phyloP scores from a whole-genome alignment of 2,888 invertebrate genomes.

The Antheraea assamensis region DNA sequence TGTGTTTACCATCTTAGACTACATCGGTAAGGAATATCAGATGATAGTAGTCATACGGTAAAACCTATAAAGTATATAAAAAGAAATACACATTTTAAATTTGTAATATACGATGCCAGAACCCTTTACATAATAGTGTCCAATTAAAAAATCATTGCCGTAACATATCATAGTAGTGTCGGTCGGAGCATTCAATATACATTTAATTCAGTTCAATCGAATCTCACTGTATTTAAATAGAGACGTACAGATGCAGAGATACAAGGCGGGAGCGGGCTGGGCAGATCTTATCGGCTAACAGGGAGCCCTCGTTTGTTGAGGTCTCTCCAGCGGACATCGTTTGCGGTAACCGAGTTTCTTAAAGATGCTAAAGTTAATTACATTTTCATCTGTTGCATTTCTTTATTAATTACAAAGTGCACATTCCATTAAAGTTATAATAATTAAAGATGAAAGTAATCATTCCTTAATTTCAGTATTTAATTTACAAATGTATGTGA shows the following conservation, averaged over 20 bases:
- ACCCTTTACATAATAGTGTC: background rate
- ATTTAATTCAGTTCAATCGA: conserved; percentile 50
- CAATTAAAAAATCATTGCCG: background rate
- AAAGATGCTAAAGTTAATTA: conserved; percentile 21
- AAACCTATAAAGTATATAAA: no score
- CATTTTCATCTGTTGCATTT: conserved; percentile 30
- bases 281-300: conserved; percentile 57
- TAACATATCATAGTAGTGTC: background rate
- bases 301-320: conserved; percentile 44
- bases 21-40: no score
- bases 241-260: conserved; percentile 73
- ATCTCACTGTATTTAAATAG: conserved; percentile 67
- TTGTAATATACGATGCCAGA: no score
- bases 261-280: conserved; percentile 52
- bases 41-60: no score
- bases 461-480: no score
- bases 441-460: background rate
- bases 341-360: conserved; percentile 18
- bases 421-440: background rate
- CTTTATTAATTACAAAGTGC: background rate
- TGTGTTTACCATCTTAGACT: no score
- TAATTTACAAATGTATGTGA: no score
- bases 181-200: conserved; percentile 11
- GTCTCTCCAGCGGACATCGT: conserved; percentile 21
- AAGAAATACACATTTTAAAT: no score